Percentiles rank a stretch among this genome's conserved stretches.
These are phyloP conservation scores for Muscicapa comitata DNA, from an alignment of 2,797 vertebrate genomes.

Conservation along the genomic window DNA sequence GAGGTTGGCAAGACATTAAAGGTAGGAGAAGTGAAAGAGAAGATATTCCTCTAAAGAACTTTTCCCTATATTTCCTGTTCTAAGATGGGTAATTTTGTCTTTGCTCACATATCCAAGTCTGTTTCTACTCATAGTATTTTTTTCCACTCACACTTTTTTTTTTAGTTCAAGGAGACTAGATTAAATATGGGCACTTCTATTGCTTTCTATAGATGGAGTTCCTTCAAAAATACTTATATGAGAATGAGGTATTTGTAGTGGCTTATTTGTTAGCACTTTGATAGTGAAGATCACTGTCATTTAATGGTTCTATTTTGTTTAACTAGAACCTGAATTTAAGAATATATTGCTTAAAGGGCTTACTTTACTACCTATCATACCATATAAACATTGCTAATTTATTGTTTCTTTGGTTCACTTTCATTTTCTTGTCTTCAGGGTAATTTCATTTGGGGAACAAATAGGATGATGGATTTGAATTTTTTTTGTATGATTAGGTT, in stretches of 20 bases:
- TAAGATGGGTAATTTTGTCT: not conserved
- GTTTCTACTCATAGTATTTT: not conserved
- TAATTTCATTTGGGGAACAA: not conserved
- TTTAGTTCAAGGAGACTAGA: not conserved
- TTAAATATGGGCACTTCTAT: not conserved
- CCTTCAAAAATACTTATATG: not conserved
- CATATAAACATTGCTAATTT: not conserved
- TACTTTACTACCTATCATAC: not conserved
- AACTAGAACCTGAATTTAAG: not conserved
- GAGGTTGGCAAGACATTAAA: not conserved
- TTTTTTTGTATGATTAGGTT: not conserved
- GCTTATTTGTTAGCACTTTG: not conserved
- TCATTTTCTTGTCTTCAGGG: not conserved
- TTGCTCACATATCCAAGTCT: not conserved
- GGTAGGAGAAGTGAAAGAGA: not conserved
- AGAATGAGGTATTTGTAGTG: not conserved
- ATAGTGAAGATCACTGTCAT: not conserved
- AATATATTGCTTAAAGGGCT: not conserved
- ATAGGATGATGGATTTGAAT: not conserved
- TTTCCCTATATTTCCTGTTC: not conserved
- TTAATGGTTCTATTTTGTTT: not conserved
- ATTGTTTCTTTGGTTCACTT: not conserved
- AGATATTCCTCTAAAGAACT: not conserved
- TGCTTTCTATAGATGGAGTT: not conserved
- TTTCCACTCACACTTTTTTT: not conserved